A percentile compares a stretch with the other conserved stretches of the same genome.
phyloP scores from a whole-genome alignment of 2,797 vertebrate genomes.

The Bucorvus abyssinicus region DNA sequence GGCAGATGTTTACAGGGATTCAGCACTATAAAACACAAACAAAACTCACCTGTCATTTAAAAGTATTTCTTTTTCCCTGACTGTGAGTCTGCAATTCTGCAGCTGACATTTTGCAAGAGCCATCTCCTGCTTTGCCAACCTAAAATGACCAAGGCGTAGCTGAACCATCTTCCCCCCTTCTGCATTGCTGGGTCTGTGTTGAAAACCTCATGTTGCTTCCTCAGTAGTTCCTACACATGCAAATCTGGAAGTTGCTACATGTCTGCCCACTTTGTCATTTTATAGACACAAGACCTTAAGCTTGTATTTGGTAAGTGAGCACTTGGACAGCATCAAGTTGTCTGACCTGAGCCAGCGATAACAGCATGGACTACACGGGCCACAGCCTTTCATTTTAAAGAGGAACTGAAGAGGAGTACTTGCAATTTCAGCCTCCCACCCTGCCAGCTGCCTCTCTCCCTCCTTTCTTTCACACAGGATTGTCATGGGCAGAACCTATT shows the following conservation, averaged over 20 bases:
- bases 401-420: neutral
- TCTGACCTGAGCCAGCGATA: neutral
- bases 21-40: neutral
- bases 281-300: neutral
- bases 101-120: neutral
- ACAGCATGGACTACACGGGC: neutral
- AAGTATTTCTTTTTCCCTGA: neutral
- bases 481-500: neutral
- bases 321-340: neutral
- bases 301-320: neutral
- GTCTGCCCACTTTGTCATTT: neutral
- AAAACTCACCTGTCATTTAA: neutral
- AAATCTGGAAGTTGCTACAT: neutral
- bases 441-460: neutral
- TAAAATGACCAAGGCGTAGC: neutral
- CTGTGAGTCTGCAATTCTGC: neutral
- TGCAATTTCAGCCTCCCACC: neutral
- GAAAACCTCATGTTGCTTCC: neutral
- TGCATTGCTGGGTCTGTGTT: neutral
- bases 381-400: neutral
- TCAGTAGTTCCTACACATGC: neutral
- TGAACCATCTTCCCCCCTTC: neutral
- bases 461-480: neutral
- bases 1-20: neutral
- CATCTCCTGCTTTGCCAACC: neutral